These are phyloP conservation scores for Pristiophorus japonicus DNA, from an alignment of 2,113 vertebrate genomes.

Conservation along the genomic window DNA sequence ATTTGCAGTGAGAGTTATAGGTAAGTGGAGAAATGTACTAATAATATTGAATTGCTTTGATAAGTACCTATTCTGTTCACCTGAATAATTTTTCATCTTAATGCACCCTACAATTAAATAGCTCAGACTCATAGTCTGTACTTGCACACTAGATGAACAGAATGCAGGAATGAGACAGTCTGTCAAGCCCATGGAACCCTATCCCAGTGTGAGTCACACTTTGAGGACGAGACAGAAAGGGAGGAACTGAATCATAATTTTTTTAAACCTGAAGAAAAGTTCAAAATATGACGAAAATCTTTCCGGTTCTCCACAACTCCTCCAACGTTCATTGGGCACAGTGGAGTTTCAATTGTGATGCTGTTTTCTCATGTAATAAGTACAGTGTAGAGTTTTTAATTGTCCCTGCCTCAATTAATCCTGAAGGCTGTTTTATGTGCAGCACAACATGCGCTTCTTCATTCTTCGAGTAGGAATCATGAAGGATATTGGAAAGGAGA, in stretches of 20 bases:
- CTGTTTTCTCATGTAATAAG: neutral
- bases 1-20: slow-evolving; percentile 50
- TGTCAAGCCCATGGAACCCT: too few species aligned
- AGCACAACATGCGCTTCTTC: neutral
- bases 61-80: neutral
- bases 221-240: neutral
- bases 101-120: neutral
- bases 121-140: neutral
- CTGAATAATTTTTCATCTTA: neutral
- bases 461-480: neutral
- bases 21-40: slow-evolving; percentile 48
- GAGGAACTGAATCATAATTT: neutral
- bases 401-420: neutral
- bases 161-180: too few species aligned
- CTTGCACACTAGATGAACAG: neutral
- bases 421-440: neutral
- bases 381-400: neutral
- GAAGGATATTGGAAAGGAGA: neutral
- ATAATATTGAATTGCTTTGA: neutral
- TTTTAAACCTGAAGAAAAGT: neutral
- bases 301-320: neutral
- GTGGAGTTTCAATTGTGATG: neutral
- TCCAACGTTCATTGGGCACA: neutral
- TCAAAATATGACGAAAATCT: neutral
- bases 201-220: neutral